Evolutionary conservation across 2,113 vertebrate species (phyloP).

Genomic region (Oncorhynchus kisutch): DNA sequence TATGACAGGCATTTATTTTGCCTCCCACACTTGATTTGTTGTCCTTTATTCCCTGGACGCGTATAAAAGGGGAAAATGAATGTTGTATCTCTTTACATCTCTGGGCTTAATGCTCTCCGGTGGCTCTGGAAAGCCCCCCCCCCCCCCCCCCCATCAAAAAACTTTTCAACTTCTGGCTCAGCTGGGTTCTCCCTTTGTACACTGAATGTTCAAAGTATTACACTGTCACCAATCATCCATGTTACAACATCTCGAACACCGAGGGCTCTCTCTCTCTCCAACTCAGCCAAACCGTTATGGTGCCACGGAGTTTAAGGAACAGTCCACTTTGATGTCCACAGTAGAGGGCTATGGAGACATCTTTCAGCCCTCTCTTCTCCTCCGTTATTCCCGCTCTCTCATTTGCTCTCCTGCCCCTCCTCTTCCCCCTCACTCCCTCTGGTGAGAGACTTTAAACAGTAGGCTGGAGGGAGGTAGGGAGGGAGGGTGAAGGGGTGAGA

Average conservation of each 20-base stretch:
- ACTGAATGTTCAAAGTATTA: conserved; percentile 69
- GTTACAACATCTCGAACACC: conserved; percentile 60
- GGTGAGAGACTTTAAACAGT: conserved; percentile 76
- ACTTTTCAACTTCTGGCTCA: conserved; percentile 74
- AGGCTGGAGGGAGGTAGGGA: conserved; percentile 75
- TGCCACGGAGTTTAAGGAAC: conserved; percentile 62
- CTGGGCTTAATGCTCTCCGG: conserved; percentile 71
- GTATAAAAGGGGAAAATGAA: conserved; percentile 72
- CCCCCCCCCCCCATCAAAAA: conserved; percentile 38
- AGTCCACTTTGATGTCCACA: conserved; percentile 74
- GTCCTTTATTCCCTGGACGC: conserved; percentile 74
- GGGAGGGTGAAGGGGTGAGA: conserved; percentile 28
- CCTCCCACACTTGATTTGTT: conserved; percentile 78
- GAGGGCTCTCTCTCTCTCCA: conserved; percentile 61
- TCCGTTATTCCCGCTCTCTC: conserved; percentile 17
- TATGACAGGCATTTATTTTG: conserved; percentile 65
- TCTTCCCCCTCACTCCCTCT: conserved; percentile 63
- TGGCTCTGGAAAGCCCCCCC: conserved; percentile 63
- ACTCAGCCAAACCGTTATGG: conserved; percentile 62
- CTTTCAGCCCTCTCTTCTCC: conserved; percentile 56
- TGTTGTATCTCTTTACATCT: conserved; percentile 78
- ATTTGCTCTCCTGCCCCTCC: conserved; percentile 38
- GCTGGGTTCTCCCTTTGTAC: conserved; percentile 75
- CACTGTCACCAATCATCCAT: conserved; percentile 73
- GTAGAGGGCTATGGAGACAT: conserved; percentile 65